Conservation (phyloP, 1,140 invertebrate species). For the Sesamia nonagrioides region DNA sequence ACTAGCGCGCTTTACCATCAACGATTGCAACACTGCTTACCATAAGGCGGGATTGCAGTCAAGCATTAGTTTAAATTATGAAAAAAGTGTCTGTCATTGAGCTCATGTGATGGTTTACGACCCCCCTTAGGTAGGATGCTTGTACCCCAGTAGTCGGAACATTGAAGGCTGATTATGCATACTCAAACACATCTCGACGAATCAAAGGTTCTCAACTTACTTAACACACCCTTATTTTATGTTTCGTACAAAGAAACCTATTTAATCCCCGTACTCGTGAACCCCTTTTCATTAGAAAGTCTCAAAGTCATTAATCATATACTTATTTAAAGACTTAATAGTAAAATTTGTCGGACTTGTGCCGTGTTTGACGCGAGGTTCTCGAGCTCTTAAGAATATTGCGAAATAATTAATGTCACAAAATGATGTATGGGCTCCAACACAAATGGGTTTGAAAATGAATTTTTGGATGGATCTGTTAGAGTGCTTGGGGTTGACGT, state of each 20-base stretch:
- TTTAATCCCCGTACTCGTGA: neutral
- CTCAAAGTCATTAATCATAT: slow-evolving; percentile 32
- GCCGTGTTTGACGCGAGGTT: slow-evolving; percentile 15
- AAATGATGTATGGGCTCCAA: slow-evolving; percentile 22
- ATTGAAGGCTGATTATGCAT: neutral
- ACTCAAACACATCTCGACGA: neutral
- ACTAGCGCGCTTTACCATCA: no score
- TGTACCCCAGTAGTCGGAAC: no score
- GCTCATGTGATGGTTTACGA: no score
- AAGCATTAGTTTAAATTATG: no score
- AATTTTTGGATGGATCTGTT: slow-evolving; percentile 1
- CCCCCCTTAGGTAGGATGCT: no score
- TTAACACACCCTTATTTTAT: neutral
- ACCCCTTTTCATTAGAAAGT: slow-evolving; percentile 24
- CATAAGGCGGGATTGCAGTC: no score
- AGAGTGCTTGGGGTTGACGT: neutral
- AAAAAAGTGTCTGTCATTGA: no score
- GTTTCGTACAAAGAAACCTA: slow-evolving; percentile 19
- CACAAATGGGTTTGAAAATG: slow-evolving; percentile 34
- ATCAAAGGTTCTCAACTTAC: neutral
- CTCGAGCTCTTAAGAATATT: slow-evolving; percentile 10
- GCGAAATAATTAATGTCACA: slow-evolving; percentile 39
- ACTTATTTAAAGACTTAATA: slow-evolving; percentile 37
- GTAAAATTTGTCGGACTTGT: slow-evolving; percentile 39
- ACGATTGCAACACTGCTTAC: no score